A percentile compares a stretch with the other conserved stretches of the same genome.
Evolutionary conservation across 1,140 invertebrate species (phyloP).

Genomic region (Bursaphelenchus mucronatus): DNA sequence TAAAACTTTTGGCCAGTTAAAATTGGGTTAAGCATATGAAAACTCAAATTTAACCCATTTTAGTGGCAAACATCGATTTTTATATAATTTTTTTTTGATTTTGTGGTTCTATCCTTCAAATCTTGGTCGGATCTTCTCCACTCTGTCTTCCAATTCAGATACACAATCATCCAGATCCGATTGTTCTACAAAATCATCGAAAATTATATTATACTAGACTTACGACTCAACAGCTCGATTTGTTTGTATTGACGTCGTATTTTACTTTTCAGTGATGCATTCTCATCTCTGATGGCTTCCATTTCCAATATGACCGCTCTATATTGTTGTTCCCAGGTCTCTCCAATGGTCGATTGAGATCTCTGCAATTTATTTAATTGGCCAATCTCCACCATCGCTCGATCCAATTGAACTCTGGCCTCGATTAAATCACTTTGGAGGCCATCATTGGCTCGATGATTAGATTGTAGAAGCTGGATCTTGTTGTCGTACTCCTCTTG

Average conservation of each 20-base stretch:
- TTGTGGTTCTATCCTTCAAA: neutral
- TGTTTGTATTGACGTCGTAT: constrained; percentile 52
- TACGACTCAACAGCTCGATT: constrained; percentile 53
- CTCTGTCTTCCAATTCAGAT: constrained; percentile 34
- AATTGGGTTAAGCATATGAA: too few relatives aligned
- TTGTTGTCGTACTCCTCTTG: constrained; percentile 32
- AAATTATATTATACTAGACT: constrained; percentile 13
- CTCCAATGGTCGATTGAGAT: constrained; percentile 48
- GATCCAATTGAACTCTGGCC: constrained; percentile 39
- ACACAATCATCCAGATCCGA: constrained; percentile 25
- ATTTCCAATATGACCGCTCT: constrained; percentile 33
- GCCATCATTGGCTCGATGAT: constrained; percentile 17
- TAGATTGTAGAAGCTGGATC: neutral
- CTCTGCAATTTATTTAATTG: constrained; percentile 45
- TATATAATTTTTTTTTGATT: too few relatives aligned
- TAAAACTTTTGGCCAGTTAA: too few relatives aligned
- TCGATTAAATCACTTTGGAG: constrained; percentile 26
- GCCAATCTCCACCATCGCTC: constrained; percentile 35
- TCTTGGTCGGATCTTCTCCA: constrained; percentile 13
- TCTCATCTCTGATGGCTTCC: constrained; percentile 48
- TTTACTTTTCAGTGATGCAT: constrained; percentile 47
- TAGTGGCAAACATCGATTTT: too few relatives aligned
- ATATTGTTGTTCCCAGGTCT: constrained; percentile 50
- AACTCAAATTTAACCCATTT: too few relatives aligned
- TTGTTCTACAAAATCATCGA: constrained; percentile 32